Conservation (phyloP, 2,113 vertebrate genomes). For the Psammodynastes pulverulentus region DNA sequence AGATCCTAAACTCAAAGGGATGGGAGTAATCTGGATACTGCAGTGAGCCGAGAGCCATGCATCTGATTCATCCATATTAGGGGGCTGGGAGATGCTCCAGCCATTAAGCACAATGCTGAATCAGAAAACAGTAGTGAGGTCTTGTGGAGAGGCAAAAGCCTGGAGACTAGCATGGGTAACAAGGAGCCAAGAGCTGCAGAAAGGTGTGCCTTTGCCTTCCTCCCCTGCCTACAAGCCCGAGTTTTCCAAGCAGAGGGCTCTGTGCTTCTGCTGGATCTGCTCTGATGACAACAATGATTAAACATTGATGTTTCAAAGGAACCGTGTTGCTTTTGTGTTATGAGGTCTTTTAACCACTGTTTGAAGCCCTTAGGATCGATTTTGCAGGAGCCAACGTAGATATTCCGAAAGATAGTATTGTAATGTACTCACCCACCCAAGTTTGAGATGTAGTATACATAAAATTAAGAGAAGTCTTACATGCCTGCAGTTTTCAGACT, state of each 20-base stretch:
- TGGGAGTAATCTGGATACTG: background rate
- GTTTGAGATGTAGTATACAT: background rate
- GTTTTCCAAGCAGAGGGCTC: conserved; percentile 38
- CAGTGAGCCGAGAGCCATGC: background rate
- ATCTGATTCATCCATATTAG: background rate
- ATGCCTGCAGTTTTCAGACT: background rate
- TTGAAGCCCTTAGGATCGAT: background rate
- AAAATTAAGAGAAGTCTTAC: background rate
- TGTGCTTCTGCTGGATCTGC: conserved; percentile 65
- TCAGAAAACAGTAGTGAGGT: background rate
- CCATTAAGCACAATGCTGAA: conserved; percentile 10
- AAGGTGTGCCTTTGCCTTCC: background rate
- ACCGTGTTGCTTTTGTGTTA: conserved; percentile 34
- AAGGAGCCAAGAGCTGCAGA: conserved; percentile 39
- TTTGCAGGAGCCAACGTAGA: background rate
- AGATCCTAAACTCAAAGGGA: background rate
- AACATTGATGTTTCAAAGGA: conserved; percentile 64
- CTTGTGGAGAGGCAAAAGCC: background rate
- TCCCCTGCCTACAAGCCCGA: background rate
- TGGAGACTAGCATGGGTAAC: background rate
- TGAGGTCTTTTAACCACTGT: background rate
- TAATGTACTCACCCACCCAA: rapidly evolving
- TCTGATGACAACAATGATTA: conserved; percentile 64
- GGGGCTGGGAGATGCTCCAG: conserved; percentile 11
- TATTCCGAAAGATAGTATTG: background rate